These are phyloP conservation scores for Psammodynastes pulverulentus DNA, from an alignment of 2,113 vertebrate species.

Conservation along the genomic window DNA sequence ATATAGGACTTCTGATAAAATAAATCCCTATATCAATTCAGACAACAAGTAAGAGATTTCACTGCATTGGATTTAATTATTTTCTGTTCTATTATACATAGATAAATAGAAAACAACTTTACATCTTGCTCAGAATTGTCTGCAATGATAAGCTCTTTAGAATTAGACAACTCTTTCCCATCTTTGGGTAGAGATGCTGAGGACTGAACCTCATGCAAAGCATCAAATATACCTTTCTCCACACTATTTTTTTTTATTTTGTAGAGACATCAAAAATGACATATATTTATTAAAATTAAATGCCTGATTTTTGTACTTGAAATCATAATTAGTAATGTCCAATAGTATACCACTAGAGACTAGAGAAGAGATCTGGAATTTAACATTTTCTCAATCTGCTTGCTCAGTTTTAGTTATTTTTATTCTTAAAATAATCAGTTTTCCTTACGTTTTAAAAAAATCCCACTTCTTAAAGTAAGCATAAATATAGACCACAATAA, in stretches of 20 bases:
- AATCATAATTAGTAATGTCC: neutral
- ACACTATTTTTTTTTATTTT: neutral
- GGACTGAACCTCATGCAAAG: neutral
- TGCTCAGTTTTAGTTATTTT: neutral
- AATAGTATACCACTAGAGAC: neutral
- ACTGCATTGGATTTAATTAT: neutral
- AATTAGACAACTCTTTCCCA: neutral
- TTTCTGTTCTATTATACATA: neutral
- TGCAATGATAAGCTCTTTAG: neutral
- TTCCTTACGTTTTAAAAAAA: neutral
- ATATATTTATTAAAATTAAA: neutral
- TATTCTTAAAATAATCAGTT: neutral
- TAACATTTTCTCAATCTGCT: neutral
- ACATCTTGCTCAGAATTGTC: neutral
- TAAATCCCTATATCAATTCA: neutral
- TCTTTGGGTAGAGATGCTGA: neutral
- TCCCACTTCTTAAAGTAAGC: neutral
- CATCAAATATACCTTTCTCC: neutral
- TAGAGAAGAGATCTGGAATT: neutral
- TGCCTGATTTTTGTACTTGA: neutral
- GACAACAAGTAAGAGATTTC: neutral
- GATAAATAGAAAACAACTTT: neutral
- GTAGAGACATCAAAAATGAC: neutral
- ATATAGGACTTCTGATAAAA: neutral
- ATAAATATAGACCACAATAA: neutral